phyloP scores from a whole-genome alignment of 2,888 invertebrate genomes.

The Graphium colonna region DNA sequence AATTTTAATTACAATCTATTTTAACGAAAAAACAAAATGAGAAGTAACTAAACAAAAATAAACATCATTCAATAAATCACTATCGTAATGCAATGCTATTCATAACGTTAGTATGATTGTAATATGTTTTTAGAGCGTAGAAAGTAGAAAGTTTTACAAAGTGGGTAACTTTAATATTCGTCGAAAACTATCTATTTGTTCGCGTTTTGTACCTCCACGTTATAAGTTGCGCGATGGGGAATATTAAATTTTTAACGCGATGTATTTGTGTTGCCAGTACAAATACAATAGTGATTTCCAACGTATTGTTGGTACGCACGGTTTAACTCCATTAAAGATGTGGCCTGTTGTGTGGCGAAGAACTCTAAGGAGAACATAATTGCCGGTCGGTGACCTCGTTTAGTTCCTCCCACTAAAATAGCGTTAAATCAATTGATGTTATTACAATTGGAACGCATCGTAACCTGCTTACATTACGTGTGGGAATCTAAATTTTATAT shows the following conservation, averaged over 20 bases:
- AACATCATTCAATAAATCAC: conserved; percentile 42
- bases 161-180: conserved; percentile 65
- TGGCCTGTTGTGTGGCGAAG: conserved; percentile 38
- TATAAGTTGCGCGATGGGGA: neutral
- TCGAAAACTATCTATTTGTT: conserved; percentile 56
- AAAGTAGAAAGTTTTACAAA: conserved; percentile 76
- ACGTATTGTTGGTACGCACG: conserved; percentile 29
- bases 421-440: conserved; percentile 78
- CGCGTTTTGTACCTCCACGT: conserved; percentile 25
- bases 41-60: conserved; percentile 6
- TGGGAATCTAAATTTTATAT: conserved; percentile 38
- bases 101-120: conserved; percentile 68
- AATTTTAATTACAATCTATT: conserved; percentile 5
- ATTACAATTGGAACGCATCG: conserved; percentile 73
- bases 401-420: conserved; percentile 76
- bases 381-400: conserved; percentile 75
- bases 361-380: conserved; percentile 73
- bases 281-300: conserved; percentile 25
- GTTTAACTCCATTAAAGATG: conserved; percentile 35
- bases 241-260: neutral
- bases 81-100: conserved; percentile 60
- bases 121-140: conserved; percentile 78
- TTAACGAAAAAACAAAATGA: conserved; percentile 1
- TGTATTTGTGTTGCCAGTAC: neutral
- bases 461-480: conserved; percentile 55